Base-by-base conservation (phyloP, 2,113 vertebrate genomes). In the Lepidothrix coronata region DNA sequence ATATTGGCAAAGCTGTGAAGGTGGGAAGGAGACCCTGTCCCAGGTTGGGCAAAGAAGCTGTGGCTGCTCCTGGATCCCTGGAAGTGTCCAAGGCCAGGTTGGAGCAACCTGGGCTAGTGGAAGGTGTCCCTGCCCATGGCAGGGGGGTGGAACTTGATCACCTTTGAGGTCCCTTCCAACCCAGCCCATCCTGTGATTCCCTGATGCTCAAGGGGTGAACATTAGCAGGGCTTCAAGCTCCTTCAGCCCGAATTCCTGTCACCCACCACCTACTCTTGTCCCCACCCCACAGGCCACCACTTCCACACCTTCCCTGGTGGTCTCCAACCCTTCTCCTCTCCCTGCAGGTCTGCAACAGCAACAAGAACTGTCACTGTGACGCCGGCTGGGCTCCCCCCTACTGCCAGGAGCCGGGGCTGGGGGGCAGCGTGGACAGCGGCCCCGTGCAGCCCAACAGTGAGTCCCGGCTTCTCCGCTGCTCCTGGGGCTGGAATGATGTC, bases 301-400 rank as follows among this genome's bases (percentile, higher is more conserved):
- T 61, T 8, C 35, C 63, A 14, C 19, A 5, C 2, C 1, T 15
- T 15, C 48, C 80, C 54, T 12, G 4, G 5, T 14, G 20, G 6
- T n/a, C 48, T 41, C 75, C 62, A 72, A 28, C 58, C 24, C 24
- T 92, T 18, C 39, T 85, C 58, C 31, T 88, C 39, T 71, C 13
- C 55, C 85, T 63, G 23, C 75, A 99, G 99, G 99, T 99, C 46
- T 99, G 99, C 96, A 99, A 99, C 97, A 99, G 98, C 96, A 99
- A 99, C 86, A 93, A 91, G 70, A 99, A 99, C 97, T 99, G 99
- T 85, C 99, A 99, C 96, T 99, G 99, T 24, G 95, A 97, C 21
- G 96, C 97, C 0, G 98, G 99, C 57, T 99, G 99, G 99, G 99
- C 98, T 1, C 99, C 99, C 2, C 99, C 99, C 2, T 98, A 90